Conservation (phyloP, 2,113 vertebrate species). For the Oophaga pumilio region DNA sequence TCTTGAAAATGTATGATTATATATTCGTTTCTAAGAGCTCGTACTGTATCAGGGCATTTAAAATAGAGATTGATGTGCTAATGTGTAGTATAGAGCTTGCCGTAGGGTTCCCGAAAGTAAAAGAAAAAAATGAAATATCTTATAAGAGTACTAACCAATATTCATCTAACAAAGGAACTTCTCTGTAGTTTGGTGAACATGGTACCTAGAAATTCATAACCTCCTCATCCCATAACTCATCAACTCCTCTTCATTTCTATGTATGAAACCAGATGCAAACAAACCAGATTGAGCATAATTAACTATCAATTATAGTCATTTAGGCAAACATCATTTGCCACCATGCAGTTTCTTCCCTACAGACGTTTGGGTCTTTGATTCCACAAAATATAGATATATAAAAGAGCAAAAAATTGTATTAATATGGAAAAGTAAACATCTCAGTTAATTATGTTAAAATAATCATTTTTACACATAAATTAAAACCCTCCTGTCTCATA, state of each 20-base stretch:
- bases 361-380: neutral
- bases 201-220: constrained; percentile 37
- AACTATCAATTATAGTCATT: constrained; percentile 12
- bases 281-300: constrained; percentile 23
- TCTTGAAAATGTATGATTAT: constrained; percentile 45
- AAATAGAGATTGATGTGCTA: constrained; percentile 42
- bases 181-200: constrained; percentile 23
- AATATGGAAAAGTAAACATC: neutral
- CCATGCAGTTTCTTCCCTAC: neutral
- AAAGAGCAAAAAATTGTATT: neutral
- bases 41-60: neutral
- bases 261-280: constrained; percentile 15
- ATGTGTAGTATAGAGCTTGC: constrained; percentile 45
- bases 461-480: neutral
- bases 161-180: constrained; percentile 12
- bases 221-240: neutral
- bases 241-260: constrained; percentile 25
- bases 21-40: constrained; percentile 52
- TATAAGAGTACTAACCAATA: constrained; percentile 52
- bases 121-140: constrained; percentile 50
- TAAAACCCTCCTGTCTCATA: neutral
- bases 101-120: constrained; percentile 31
- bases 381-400: neutral
- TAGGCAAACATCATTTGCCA: constrained; percentile 22
- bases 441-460: neutral